Evolutionary conservation across 2,797 vertebrate species (phyloP).

Genomic region (Leontocebus nigricollis): DNA sequence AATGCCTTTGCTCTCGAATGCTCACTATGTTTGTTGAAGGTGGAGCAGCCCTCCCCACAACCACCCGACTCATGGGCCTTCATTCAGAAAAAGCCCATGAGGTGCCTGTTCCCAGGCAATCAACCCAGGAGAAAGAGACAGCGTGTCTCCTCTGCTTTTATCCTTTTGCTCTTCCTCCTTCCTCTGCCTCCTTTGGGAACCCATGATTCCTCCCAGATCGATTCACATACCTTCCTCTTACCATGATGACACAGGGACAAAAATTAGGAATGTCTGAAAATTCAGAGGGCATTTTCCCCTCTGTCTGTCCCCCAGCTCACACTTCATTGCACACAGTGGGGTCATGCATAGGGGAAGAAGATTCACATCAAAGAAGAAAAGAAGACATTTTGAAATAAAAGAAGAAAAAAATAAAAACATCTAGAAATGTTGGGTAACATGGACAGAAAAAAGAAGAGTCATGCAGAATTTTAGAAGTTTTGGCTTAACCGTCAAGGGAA

Average conservation of each 20-base stretch:
- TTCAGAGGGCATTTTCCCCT: background rate
- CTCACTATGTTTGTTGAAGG: background rate
- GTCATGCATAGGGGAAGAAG: background rate
- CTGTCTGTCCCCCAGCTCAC: background rate
- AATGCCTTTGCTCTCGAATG: background rate
- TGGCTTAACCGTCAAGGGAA: background rate
- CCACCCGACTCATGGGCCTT: background rate
- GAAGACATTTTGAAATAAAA: background rate
- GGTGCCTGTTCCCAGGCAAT: background rate
- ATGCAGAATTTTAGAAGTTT: background rate
- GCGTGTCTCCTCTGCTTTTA: rapidly evolving
- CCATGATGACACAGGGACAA: background rate
- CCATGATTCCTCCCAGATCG: background rate
- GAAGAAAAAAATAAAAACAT: background rate
- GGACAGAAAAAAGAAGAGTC: background rate
- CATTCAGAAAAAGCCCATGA: background rate
- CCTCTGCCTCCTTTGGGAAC: background rate
- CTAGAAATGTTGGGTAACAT: background rate
- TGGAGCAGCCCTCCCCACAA: background rate
- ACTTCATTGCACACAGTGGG: background rate
- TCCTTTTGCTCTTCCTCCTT: background rate
- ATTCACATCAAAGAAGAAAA: background rate
- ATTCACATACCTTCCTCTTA: background rate
- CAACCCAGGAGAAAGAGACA: background rate
- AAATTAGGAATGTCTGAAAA: background rate